phyloP scores from a whole-genome alignment of 2,797 vertebrate species.

The Myotis findleyi region DNA sequence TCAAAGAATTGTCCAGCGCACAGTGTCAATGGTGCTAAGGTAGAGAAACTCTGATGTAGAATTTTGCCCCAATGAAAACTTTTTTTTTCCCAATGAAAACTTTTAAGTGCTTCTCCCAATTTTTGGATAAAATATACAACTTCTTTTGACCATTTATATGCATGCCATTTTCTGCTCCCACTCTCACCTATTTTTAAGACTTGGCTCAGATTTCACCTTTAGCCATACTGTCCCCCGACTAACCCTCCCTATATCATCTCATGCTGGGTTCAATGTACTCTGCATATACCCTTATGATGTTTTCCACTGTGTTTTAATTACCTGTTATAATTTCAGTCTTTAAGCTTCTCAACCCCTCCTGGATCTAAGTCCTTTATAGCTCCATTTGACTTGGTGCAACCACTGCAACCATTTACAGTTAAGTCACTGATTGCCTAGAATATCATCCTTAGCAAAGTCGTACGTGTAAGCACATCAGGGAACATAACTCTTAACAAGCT shows the following conservation, averaged over 20 bases:
- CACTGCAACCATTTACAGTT: neutral
- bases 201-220: neutral
- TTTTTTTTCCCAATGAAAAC: neutral
- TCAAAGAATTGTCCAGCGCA: neutral
- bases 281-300: neutral
- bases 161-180: neutral
- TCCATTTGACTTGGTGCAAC: neutral
- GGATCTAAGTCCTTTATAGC: neutral
- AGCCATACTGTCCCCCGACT: neutral
- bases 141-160: neutral
- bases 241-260: neutral
- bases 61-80: neutral
- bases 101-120: neutral
- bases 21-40: neutral
- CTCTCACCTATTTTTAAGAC: neutral
- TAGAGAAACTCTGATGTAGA: neutral
- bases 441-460: constrained; percentile 4
- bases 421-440: neutral
- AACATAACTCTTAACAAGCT: constrained; percentile 6
- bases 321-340: neutral
- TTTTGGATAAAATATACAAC: constrained; percentile 30
- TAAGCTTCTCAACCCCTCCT: neutral
- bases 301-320: constrained; percentile 32
- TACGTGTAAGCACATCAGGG: neutral
- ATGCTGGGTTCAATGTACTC: neutral